Evolutionary conservation across 2,797 vertebrate species (phyloP).

Genomic region (Thripadectes ignobilis): DNA sequence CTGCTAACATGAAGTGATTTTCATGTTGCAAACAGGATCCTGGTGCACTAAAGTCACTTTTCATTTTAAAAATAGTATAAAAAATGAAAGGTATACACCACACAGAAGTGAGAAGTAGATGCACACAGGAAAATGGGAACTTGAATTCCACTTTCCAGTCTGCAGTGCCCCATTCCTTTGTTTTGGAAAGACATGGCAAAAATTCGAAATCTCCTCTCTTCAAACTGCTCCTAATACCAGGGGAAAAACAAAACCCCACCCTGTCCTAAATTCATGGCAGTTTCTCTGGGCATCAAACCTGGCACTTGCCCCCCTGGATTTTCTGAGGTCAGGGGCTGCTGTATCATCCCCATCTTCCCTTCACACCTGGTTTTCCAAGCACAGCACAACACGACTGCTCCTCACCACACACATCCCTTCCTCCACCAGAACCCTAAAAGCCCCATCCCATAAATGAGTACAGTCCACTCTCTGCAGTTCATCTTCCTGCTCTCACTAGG

Average conservation of each 20-base stretch:
- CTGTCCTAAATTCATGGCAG: not conserved
- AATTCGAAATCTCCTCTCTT: not conserved
- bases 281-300: not conserved
- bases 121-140: not conserved
- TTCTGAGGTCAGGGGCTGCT: not conserved
- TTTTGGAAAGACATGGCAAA: not conserved
- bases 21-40: not conserved
- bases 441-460: not conserved
- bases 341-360: not conserved
- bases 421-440: not conserved
- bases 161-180: not conserved
- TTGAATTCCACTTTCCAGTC: not conserved
- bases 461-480: not conserved
- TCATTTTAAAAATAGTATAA: not conserved
- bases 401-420: not conserved
- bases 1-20: not conserved
- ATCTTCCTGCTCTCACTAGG: not conserved
- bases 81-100: not conserved
- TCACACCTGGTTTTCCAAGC: not conserved
- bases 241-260: not conserved
- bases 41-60: not conserved
- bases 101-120: not conserved
- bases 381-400: accelerated
- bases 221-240: not conserved
- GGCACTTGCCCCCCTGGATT: not conserved